These are phyloP conservation scores for Leguminivora glycinivorella DNA, from an alignment of 1,140 invertebrate species.

Conservation along the genomic window DNA sequence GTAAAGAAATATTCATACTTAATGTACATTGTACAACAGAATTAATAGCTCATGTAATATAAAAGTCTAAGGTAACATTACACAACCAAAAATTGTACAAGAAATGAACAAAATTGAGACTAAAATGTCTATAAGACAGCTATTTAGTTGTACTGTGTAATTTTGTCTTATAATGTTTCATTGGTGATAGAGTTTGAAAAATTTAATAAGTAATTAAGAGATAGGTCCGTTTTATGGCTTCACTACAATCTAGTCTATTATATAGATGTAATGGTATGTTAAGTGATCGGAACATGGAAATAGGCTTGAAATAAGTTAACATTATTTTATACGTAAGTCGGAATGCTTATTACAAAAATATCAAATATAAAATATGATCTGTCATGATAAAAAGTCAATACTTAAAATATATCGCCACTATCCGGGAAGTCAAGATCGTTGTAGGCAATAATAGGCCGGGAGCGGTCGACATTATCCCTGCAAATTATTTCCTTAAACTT, in stretches of 20 bases:
- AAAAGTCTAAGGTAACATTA: not conserved
- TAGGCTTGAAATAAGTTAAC: conserved; percentile 7
- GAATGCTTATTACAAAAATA: conserved; percentile 24
- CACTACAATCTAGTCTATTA: not conserved
- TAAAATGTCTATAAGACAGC: not conserved
- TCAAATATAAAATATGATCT: conserved; percentile 25
- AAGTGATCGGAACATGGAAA: not conserved
- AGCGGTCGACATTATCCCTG: conserved; percentile 82
- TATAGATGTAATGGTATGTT: not conserved
- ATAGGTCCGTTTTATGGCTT: not conserved
- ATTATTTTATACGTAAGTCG: not conserved
- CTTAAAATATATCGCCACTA: conserved; percentile 83
- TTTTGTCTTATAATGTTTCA: not conserved
- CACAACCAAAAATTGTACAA: not conserved
- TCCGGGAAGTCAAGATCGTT: conserved; percentile 91
- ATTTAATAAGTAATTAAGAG: not conserved
- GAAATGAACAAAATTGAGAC: not conserved
- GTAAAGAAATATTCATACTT: not conserved
- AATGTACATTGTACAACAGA: not conserved
- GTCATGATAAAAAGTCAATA: conserved; percentile 31
- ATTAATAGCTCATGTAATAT: not conserved
- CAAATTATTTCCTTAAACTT: conserved; percentile 70
- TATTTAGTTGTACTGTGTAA: not conserved
- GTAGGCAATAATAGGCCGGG: conserved; percentile 88
- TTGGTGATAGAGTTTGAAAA: too few relatives aligned